phyloP scores from a whole-genome alignment of 92 coral and sea anemone genomes.

The Paramuricea clavata region DNA sequence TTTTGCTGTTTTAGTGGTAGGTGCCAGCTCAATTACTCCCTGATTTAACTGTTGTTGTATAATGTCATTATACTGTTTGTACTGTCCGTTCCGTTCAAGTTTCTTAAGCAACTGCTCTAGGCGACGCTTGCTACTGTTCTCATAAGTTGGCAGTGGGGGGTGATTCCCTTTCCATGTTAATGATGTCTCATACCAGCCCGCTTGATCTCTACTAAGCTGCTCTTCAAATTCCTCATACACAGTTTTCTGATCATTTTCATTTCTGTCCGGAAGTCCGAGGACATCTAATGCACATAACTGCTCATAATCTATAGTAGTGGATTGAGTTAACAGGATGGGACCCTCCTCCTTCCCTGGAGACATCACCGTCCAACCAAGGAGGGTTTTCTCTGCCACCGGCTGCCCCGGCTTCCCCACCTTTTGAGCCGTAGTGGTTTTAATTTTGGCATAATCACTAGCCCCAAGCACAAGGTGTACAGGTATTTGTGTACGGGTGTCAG shows the following conservation, averaged over 20 bases:
- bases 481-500: constrained; percentile 5
- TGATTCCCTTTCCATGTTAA: constrained; percentile 74
- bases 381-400: constrained; percentile 49
- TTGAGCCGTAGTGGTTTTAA: constrained; percentile 35
- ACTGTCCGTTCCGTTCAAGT: constrained; percentile 42
- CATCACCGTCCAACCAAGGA: constrained; percentile 64
- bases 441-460: constrained; percentile 38
- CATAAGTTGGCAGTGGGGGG: constrained; percentile 49
- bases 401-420: constrained; percentile 33
- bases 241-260: constrained; percentile 67
- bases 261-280: constrained; percentile 65
- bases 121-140: constrained; percentile 51
- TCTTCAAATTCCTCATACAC: constrained; percentile 70
- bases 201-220: constrained; percentile 71
- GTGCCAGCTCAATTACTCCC: constrained; percentile 70
- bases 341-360: constrained; percentile 66
- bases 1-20: constrained; percentile 55
- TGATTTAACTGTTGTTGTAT: constrained; percentile 62
- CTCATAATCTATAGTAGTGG: constrained; percentile 62
- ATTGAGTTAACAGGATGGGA: constrained; percentile 61
- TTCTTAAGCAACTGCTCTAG: constrained; percentile 53
- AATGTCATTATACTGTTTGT: constrained; percentile 62
- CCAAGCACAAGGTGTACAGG: constrained; percentile 37
- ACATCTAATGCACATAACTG: constrained; percentile 72
- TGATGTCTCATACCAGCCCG: constrained; percentile 70